phyloP scores from a whole-genome alignment of 1,140 invertebrate species.

The Drosophila pachea region DNA sequence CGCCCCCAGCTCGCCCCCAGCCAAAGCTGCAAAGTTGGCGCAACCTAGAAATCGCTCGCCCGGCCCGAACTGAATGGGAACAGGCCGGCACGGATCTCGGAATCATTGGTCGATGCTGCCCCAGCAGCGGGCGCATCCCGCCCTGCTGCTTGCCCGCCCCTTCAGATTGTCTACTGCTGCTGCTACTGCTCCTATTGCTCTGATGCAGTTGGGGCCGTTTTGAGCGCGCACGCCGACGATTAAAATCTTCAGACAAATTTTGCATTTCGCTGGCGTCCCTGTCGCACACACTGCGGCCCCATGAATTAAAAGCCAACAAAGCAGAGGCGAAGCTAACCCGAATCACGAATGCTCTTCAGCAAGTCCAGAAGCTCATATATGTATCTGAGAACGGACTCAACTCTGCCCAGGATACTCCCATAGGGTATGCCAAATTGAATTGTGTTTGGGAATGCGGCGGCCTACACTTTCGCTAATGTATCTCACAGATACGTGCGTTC shows the following conservation, averaged over 20 bases:
- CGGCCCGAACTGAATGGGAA: constrained; percentile 63
- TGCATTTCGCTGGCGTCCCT: constrained; percentile 74
- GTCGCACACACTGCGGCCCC: constrained; percentile 51
- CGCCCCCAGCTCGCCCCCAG: constrained; percentile 32
- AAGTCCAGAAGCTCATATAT: not conserved
- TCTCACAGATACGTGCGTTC: constrained; percentile 71
- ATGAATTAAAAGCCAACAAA: constrained; percentile 67
- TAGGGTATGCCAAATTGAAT: constrained; percentile 68
- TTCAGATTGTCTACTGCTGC: too few relatives aligned
- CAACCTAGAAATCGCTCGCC: constrained; percentile 64
- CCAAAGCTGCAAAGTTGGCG: constrained; percentile 29
- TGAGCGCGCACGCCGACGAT: constrained; percentile 73
- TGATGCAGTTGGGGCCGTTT: constrained; percentile 58
- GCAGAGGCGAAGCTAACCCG: not conserved
- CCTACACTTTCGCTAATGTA: constrained; percentile 77
- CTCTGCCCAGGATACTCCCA: not conserved
- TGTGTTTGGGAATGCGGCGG: constrained; percentile 57
- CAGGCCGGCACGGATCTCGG: constrained; percentile 56
- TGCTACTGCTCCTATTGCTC: constrained; percentile 10
- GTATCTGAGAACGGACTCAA: not conserved
- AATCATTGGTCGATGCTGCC: constrained; percentile 31
- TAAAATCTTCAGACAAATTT: constrained; percentile 78
- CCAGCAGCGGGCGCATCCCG: too few relatives aligned
- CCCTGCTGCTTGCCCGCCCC: too few relatives aligned
- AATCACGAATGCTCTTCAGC: constrained; percentile 14